These are phyloP conservation scores for Eristalis pertinax DNA, from an alignment of 2,888 invertebrate genomes.

Conservation along the genomic window DNA sequence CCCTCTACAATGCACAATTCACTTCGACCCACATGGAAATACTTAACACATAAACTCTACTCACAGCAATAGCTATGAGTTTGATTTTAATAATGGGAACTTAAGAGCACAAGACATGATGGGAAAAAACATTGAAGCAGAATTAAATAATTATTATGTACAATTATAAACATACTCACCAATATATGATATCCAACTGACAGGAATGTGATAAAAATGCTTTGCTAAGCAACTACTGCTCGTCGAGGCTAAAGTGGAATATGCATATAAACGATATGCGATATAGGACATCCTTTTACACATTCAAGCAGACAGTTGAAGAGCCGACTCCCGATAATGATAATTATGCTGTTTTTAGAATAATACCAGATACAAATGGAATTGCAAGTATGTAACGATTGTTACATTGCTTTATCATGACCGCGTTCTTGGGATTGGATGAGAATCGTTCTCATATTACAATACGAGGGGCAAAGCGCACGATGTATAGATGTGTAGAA, in stretches of 20 bases:
- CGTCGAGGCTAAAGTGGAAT: constrained; percentile 36
- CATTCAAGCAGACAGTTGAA: constrained; percentile 45
- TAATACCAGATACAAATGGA: constrained; percentile 61
- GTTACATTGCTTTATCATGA: constrained; percentile 44
- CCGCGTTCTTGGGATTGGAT: constrained; percentile 31
- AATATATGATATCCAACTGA: constrained; percentile 10
- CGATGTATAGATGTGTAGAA: not conserved
- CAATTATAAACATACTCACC: constrained; percentile 64
- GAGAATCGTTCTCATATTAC: not conserved
- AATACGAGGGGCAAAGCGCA: not conserved
- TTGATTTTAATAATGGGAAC: constrained; percentile 71
- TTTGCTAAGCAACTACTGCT: constrained; percentile 57
- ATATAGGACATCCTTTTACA: constrained; percentile 24
- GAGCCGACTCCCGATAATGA: constrained; percentile 46
- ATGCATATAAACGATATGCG: constrained; percentile 14
- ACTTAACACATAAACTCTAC: constrained; percentile 57
- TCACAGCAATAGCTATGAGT: constrained; percentile 42
- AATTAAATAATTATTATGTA: constrained; percentile 72
- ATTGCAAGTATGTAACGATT: constrained; percentile 59
- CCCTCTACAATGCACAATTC: constrained; percentile 37
- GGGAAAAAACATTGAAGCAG: constrained; percentile 63
- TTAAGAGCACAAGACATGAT: constrained; percentile 66
- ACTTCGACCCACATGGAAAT: constrained; percentile 64
- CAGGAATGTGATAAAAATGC: constrained; percentile 54
- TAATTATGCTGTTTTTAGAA: constrained; percentile 63